phyloP scores from a whole-genome alignment of 2,888 invertebrate genomes.

The Ochropleura plecta region DNA sequence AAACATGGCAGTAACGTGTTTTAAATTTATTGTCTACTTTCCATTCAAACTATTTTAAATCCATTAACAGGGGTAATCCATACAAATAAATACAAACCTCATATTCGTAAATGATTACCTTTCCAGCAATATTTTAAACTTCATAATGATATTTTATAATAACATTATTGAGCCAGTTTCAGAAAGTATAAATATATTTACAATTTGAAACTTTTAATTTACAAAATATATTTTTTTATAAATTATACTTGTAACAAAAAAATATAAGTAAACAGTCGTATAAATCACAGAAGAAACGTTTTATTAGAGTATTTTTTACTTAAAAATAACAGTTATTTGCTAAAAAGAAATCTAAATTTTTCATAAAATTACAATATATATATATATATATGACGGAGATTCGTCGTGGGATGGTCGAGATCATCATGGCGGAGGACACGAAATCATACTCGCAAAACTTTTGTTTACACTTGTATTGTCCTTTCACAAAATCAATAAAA shows the following conservation, averaged over 20 bases:
- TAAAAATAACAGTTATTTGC: constrained; percentile 22
- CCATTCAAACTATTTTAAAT: constrained; percentile 42
- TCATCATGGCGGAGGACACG: too few species aligned
- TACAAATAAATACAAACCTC: constrained; percentile 48
- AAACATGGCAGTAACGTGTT: not conserved
- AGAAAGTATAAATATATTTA: constrained; percentile 57
- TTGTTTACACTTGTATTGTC: too few species aligned
- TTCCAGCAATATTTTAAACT: constrained; percentile 40
- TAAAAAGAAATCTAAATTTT: constrained; percentile 15
- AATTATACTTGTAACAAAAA: too few species aligned
- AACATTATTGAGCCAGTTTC: constrained; percentile 61
- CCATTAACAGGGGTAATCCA: constrained; percentile 38
- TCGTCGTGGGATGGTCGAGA: too few species aligned
- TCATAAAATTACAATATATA: constrained; percentile 3
- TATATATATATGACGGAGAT: too few species aligned
- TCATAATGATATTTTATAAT: constrained; percentile 36
- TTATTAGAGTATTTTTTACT: not conserved
- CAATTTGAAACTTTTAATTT: constrained; percentile 43
- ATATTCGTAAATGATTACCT: constrained; percentile 32
- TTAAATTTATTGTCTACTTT: constrained; percentile 53
- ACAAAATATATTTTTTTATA: too few species aligned
- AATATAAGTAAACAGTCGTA: constrained; percentile 25
- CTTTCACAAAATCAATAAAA: too few species aligned
- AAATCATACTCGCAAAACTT: too few species aligned
- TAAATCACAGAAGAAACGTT: constrained; percentile 22